These are phyloP conservation scores for Glaucopsyche alexis DNA, from an alignment of 2,888 invertebrate species.

Conservation along the genomic window DNA sequence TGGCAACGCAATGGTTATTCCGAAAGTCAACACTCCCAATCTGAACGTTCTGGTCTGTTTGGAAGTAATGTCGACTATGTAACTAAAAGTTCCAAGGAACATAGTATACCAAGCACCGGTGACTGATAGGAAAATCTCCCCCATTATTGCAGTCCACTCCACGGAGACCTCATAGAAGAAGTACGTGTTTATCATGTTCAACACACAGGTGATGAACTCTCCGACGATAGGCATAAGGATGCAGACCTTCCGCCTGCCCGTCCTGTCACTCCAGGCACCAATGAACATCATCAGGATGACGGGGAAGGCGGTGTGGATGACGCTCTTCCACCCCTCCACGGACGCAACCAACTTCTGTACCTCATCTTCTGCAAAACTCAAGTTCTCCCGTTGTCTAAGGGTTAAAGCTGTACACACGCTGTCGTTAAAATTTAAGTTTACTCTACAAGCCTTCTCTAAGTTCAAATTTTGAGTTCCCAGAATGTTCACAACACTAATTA, in stretches of 20 bases:
- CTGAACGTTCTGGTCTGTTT: constrained; percentile 79
- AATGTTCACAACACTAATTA: constrained; percentile 83
- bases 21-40: constrained; percentile 76
- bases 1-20: constrained; percentile 72
- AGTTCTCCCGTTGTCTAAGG: constrained; percentile 83
- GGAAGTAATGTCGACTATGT: constrained; percentile 81
- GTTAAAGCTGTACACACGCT: constrained; percentile 86
- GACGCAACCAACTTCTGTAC: constrained; percentile 81
- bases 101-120: constrained; percentile 80
- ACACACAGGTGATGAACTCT: constrained; percentile 72
- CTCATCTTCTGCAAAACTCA: constrained; percentile 82
- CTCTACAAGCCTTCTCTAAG: constrained; percentile 91
- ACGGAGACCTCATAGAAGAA: constrained; percentile 77
- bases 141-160: constrained; percentile 76
- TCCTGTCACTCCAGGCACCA: constrained; percentile 82
- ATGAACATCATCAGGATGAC: constrained; percentile 78
- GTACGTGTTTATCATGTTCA: constrained; percentile 77
- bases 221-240: constrained; percentile 80
- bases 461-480: constrained; percentile 91
- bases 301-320: constrained; percentile 76
- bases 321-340: constrained; percentile 78
- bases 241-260: constrained; percentile 79
- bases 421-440: constrained; percentile 85
- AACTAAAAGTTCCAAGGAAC: constrained; percentile 80
- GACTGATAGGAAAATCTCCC: constrained; percentile 73